Base-by-base conservation (phyloP, 1,140 invertebrate genomes). In the Drosophila serrata region DNA sequence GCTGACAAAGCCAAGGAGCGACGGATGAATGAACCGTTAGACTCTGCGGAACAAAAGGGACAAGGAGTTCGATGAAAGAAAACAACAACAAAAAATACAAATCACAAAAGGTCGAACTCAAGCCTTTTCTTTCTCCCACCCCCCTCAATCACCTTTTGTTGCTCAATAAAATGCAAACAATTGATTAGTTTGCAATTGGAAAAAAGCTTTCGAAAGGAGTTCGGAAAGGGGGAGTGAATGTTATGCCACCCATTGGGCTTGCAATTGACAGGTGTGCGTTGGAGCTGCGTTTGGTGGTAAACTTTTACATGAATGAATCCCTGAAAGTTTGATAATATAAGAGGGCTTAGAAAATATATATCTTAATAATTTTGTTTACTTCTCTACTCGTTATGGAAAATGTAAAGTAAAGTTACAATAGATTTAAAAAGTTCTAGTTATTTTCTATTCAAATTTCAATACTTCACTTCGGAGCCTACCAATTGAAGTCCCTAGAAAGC, bases 181-280 rank as follows among this genome's bases (percentile, higher is more conserved):
- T 87, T 91, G 87, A 91, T 91, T 91, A 91, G 87, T 91, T 87
- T 87, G 82, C 87, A 90, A 90, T 82, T 85, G 85, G 68, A 77
- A 81, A 81, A 78, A 78, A 35, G 59, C 59, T 58, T 37, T 59
- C 57, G 43, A 33, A 59, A 29, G 65, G 53, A 43, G 51, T 43
- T 64, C n/a, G 11, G 29, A 17, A n/a, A 43, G 60, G 43, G 62
- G 56, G 57, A 57, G 73, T 76, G 49, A 62, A 58, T 48, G 72
- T 22, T 53, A 33, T 39, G 29, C 42, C 48, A 29, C 59, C 55
- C 22, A 31, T 51, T 35, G 27, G 46, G 17, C 29, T 81, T 81
- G 82, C 82, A 82, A 81, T 67, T 91, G 87, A 90, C 87, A 90
- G 87, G 87, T 91, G 59, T 59, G 48, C 55, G 7, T 2, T 27